Percentiles rank a stretch among this genome's conserved stretches.
phyloP scores from a whole-genome alignment of 2,797 vertebrate genomes.

The Sandelia bainsii region DNA sequence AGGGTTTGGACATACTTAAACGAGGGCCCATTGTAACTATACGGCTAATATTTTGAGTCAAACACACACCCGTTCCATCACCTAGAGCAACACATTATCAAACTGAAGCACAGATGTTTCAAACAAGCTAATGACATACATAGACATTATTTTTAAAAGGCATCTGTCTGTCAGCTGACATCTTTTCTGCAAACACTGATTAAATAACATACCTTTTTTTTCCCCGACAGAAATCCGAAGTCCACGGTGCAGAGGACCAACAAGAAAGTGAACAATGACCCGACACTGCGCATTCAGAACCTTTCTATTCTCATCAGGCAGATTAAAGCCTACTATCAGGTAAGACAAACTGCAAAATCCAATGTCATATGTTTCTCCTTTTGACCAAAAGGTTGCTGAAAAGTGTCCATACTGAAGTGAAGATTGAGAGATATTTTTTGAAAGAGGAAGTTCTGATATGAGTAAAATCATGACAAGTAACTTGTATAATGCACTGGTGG shows the following conservation, averaged over 20 bases:
- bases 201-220: not conserved
- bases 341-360: constrained; percentile 70
- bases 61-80: not conserved
- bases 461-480: constrained; percentile 1
- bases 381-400: not conserved
- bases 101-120: constrained; percentile 6
- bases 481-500: not conserved
- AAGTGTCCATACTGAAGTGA: not conserved
- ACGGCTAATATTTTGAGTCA: constrained; percentile 25
- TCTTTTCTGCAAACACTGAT: not conserved
- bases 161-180: not conserved
- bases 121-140: not conserved
- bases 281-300: constrained; percentile 95
- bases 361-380: not conserved
- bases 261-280: constrained; percentile 97
- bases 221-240: constrained; percentile 90
- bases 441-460: not conserved
- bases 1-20: constrained; percentile 24
- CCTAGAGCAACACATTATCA: constrained; percentile 9
- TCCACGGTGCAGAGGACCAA: constrained; percentile 93
- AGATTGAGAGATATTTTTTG: not conserved
- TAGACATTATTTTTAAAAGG: not conserved
- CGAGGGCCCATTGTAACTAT: constrained; percentile 34
- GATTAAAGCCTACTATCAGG: constrained; percentile 97
- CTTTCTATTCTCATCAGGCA: constrained; percentile 93